A percentile compares a stretch with the other conserved stretches of the same genome.
These are phyloP conservation scores for Notarius lentiginosus DNA, from an alignment of 2,113 vertebrate genomes.

Conservation along the genomic window DNA sequence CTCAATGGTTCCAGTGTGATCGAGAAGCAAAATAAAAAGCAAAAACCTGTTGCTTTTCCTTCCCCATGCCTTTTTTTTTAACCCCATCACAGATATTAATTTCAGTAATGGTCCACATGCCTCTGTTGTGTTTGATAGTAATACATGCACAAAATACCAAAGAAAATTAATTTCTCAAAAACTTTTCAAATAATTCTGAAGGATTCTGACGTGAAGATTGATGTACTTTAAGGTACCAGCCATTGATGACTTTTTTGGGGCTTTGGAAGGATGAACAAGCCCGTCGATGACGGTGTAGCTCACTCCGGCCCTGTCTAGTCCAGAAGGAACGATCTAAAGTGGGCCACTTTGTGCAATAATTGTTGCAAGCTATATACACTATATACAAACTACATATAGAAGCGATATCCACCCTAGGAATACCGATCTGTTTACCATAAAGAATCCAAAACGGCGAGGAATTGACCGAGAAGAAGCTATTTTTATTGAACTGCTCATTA, in stretches of 20 bases:
- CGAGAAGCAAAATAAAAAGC: constrained; percentile 27
- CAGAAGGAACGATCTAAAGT: no score
- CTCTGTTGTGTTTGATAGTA: not conserved
- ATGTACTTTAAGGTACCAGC: not conserved
- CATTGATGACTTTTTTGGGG: not conserved
- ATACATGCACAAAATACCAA: not conserved
- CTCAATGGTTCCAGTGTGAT: constrained; percentile 37
- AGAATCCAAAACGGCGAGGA: no score
- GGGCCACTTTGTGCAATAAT: no score
- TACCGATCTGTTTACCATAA: no score
- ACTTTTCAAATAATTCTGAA: not conserved
- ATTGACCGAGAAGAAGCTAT: no score
- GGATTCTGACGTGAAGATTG: not conserved
- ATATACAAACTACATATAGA: no score
- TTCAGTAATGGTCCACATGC: not conserved
- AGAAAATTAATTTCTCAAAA: not conserved
- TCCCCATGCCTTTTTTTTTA: not conserved
- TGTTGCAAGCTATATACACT: no score
- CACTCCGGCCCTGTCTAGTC: no score
- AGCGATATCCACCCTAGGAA: no score
- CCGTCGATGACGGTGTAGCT: no score
- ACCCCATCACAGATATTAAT: constrained; percentile 2
- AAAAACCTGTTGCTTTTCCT: constrained; percentile 8
- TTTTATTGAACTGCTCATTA: no score
- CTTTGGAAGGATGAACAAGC: not conserved